Evolutionary conservation across 1,140 invertebrate genomes (phyloP).

Genomic region (Macrotrachela quadricornifera): DNA sequence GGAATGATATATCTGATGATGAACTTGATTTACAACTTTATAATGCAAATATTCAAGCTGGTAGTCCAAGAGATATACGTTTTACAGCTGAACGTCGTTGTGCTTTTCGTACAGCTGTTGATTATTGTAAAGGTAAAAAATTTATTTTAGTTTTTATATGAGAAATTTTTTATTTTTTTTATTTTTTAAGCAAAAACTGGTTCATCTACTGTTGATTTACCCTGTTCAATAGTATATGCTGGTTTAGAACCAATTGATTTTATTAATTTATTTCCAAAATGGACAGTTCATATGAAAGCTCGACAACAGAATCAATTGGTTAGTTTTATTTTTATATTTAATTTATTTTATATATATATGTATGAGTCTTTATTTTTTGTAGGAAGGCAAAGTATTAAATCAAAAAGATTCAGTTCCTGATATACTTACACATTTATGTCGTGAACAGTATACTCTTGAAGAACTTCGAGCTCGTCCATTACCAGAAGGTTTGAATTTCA

Average conservation of each 20-base stretch:
- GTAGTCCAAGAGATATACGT: constrained; percentile 45
- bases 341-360: no score
- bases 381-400: constrained; percentile 15
- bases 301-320: constrained; percentile 53
- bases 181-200: neutral
- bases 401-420: constrained; percentile 38
- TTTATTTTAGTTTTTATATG: neutral
- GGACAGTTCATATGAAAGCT: constrained; percentile 49
- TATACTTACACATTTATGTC: constrained; percentile 47
- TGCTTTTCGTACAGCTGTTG: constrained; percentile 54
- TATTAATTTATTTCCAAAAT: constrained; percentile 58
- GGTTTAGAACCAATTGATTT: constrained; percentile 63
- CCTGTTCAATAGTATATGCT: constrained; percentile 44
- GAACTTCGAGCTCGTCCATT: constrained; percentile 58
- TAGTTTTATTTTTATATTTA: constrained; percentile 15
- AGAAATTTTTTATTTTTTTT: no score
- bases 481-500: constrained; percentile 68
- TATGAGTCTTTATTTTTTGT: constrained; percentile 2
- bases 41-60: constrained; percentile 16
- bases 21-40: constrained; percentile 15
- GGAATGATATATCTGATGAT: constrained; percentile 46
- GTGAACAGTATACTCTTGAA: constrained; percentile 49
- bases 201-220: neutral
- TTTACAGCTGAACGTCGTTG: constrained; percentile 58
- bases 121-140: constrained; percentile 43